A percentile compares a stretch with the other conserved stretches of the same genome.
These are phyloP conservation scores for Trinectes maculatus DNA, from an alignment of 2,113 vertebrate genomes.

Conservation along the genomic window DNA sequence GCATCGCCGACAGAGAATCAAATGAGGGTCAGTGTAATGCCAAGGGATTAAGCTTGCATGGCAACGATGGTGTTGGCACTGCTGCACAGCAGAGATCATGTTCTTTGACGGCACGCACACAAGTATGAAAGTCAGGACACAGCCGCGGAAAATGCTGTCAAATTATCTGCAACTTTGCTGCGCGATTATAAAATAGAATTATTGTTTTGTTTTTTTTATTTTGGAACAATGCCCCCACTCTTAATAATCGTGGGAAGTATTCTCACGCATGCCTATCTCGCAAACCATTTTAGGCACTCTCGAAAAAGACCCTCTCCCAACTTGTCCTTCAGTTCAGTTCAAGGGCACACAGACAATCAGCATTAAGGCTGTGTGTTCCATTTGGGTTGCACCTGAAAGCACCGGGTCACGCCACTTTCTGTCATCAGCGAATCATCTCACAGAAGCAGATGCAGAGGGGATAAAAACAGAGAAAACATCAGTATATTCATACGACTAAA, in stretches of 20 bases:
- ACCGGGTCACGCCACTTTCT: constrained; percentile 12
- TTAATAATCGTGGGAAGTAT: constrained; percentile 27
- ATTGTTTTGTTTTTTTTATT: constrained; percentile 1
- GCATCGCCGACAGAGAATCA: constrained; percentile 25
- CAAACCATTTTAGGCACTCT: constrained; percentile 6
- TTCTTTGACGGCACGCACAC: constrained; percentile 59
- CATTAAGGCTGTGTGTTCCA: constrained; percentile 6
- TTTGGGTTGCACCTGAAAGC: constrained; percentile 2
- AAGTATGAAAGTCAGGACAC: constrained; percentile 16
- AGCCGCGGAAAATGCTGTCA: constrained; percentile 12
- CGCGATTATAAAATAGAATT: background rate
- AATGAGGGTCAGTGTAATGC: constrained; percentile 55
- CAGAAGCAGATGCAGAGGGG: background rate
- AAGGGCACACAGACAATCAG: constrained; percentile 16
- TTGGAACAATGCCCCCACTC: background rate
- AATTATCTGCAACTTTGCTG: background rate
- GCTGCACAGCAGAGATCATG: constrained; percentile 58
- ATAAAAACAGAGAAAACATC: background rate
- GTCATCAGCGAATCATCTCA: background rate
- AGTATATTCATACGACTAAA: constrained; percentile 8
- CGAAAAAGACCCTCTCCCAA: constrained; percentile 25
- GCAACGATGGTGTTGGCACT: constrained; percentile 60
- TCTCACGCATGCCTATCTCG: constrained; percentile 14
- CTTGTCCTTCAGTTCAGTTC: constrained; percentile 25
- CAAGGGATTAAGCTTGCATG: constrained; percentile 64